These are phyloP conservation scores for Limnodromus scolopaceus DNA, from an alignment of 2,797 vertebrate species.

Conservation along the genomic window DNA sequence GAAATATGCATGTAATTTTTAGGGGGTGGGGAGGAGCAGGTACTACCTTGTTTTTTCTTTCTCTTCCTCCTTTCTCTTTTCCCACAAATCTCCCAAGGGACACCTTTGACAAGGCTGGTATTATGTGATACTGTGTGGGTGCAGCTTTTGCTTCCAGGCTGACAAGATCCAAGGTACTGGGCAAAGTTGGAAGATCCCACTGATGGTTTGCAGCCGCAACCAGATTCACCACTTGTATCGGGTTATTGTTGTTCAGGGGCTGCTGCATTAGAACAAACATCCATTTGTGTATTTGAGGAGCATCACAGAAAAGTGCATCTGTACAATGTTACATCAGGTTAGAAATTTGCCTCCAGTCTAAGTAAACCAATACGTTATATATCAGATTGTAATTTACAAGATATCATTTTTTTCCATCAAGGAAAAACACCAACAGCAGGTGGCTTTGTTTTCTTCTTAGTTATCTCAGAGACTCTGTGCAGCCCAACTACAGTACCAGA, in stretches of 20 bases:
- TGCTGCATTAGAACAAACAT: not conserved
- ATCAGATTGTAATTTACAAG: not conserved
- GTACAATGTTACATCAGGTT: not conserved
- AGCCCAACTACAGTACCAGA: not conserved
- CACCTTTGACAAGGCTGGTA: not conserved
- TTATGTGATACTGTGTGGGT: not conserved
- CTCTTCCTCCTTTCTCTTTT: not conserved
- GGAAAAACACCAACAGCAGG: not conserved
- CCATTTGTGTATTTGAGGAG: not conserved
- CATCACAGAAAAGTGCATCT: not conserved
- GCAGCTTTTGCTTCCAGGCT: not conserved
- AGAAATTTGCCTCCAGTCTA: not conserved
- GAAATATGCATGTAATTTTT: not conserved
- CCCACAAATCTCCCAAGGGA: not conserved
- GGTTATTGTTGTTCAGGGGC: accelerated
- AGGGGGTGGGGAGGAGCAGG: accelerated
- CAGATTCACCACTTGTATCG: not conserved
- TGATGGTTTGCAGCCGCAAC: accelerated
- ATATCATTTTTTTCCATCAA: not conserved
- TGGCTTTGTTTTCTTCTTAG: not conserved
- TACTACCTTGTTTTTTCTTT: not conserved
- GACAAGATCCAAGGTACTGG: not conserved
- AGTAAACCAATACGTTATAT: not conserved
- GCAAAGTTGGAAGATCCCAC: not conserved
- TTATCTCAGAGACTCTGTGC: not conserved